phyloP scores from a whole-genome alignment of 2,888 invertebrate genomes.

The Horisme vitalbata region DNA sequence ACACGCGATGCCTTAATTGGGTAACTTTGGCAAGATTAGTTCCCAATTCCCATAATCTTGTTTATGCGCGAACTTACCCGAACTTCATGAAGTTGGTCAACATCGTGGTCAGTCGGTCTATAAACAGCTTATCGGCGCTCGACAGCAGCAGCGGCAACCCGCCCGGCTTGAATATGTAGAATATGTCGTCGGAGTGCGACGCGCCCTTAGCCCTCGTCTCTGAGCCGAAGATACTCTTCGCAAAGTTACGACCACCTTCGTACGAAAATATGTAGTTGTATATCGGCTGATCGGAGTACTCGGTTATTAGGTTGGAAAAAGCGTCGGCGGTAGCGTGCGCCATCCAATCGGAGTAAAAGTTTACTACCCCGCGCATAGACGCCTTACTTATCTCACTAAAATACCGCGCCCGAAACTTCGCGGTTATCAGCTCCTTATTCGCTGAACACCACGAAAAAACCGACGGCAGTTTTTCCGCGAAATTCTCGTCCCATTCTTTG shows the following conservation, averaged over 20 bases:
- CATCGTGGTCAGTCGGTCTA: conserved; percentile 62
- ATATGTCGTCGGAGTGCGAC: conserved; percentile 68
- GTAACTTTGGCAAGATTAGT: conserved; percentile 25
- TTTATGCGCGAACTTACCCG: conserved; percentile 45
- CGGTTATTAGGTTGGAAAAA: conserved; percentile 54
- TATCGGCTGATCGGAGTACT: conserved; percentile 54
- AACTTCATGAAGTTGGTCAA: conserved; percentile 70
- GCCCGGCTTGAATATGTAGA: conserved; percentile 69
- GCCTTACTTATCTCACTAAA: conserved; percentile 51
- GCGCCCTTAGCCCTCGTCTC: conserved; percentile 45
- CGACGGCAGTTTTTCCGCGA: conserved; percentile 60
- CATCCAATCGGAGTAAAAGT: conserved; percentile 68
- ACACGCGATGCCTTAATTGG: conserved; percentile 27
- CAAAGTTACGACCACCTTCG: conserved; percentile 63
- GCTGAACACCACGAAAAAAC: conserved; percentile 63
- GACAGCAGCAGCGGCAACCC: conserved; percentile 51
- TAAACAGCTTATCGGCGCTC: conserved; percentile 49
- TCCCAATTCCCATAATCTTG: conserved; percentile 33
- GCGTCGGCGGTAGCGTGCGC: conserved; percentile 54
- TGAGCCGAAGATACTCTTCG: conserved; percentile 49
- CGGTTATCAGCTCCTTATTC: conserved; percentile 48
- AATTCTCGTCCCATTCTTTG: conserved; percentile 54
- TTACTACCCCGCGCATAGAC: conserved; percentile 44
- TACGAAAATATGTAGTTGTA: conserved; percentile 68
- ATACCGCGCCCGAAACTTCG: conserved; percentile 57